Conservation (phyloP, 2,797 vertebrate species). For the Pachyuromys duprasi region DNA sequence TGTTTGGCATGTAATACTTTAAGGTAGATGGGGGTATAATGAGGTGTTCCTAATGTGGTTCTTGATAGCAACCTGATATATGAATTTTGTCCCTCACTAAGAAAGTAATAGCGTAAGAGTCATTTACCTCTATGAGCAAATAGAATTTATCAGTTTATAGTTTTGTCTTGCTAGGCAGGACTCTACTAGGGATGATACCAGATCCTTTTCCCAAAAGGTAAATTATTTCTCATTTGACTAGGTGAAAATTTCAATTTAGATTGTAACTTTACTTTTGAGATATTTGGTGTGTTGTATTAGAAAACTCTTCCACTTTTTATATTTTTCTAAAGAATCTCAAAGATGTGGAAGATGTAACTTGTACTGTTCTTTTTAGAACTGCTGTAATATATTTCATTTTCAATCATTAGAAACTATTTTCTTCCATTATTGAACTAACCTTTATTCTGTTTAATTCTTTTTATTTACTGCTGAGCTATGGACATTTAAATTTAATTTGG, state of each 20-base stretch:
- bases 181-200: not conserved
- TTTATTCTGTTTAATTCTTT: not conserved
- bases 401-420: not conserved
- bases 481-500: constrained; percentile 24
- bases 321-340: constrained; percentile 6
- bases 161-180: constrained; percentile 35
- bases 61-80: not conserved
- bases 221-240: constrained; percentile 56
- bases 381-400: constrained; percentile 13
- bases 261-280: constrained; percentile 15
- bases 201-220: constrained; percentile 47
- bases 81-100: not conserved
- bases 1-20: not conserved
- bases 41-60: not conserved
- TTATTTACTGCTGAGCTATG: not conserved
- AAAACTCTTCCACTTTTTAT: not conserved
- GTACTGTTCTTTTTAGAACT: not conserved
- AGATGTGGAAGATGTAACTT: not conserved
- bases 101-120: not conserved
- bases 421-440: not conserved
- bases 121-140: constrained; percentile 1
- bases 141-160: constrained; percentile 3
- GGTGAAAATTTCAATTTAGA: not conserved
- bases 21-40: not conserved
- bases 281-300: not conserved